A percentile compares a stretch with the other conserved stretches of the same genome.
phyloP scores from a whole-genome alignment of 2,888 invertebrate species.

The Drosophila differens region DNA sequence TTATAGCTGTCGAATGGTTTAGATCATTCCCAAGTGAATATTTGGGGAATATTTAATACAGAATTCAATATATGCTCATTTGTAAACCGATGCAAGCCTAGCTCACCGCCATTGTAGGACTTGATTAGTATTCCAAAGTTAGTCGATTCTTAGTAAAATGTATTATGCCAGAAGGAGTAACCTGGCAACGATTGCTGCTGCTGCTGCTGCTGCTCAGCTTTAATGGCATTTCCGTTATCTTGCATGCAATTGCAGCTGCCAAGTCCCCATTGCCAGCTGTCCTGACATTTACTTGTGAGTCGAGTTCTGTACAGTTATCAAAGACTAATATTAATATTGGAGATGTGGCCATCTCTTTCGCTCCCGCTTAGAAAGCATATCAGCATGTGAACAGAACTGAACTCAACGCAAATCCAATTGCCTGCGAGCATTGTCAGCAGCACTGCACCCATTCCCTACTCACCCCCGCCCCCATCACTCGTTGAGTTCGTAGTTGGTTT shows the following conservation, averaged over 20 bases:
- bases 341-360: not conserved
- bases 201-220: constrained; percentile 1
- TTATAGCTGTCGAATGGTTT: not conserved
- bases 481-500: constrained; percentile 29
- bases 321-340: constrained; percentile 43
- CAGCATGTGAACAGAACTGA: constrained; percentile 26
- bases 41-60: not conserved
- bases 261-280: constrained; percentile 19
- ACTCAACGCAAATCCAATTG: constrained; percentile 40
- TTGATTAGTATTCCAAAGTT: not conserved
- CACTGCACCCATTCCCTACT: not conserved
- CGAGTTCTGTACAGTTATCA: constrained; percentile 28
- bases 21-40: not conserved
- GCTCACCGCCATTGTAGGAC: not conserved
- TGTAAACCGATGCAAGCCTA: not conserved
- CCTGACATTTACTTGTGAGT: constrained; percentile 18
- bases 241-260: constrained; percentile 9
- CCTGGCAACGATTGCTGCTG: not conserved
- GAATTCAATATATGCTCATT: not conserved
- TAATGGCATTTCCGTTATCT: constrained; percentile 22
- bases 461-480: not conserved
- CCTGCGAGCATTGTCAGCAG: constrained; percentile 33
- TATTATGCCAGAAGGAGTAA: not conserved
- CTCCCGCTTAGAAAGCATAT: constrained; percentile 11
- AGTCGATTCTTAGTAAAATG: not conserved